Percentiles rank a stretch among this genome's conserved stretches.
phyloP scores from a whole-genome alignment of 2,888 invertebrate species.

The Sialis fuliginosa region DNA sequence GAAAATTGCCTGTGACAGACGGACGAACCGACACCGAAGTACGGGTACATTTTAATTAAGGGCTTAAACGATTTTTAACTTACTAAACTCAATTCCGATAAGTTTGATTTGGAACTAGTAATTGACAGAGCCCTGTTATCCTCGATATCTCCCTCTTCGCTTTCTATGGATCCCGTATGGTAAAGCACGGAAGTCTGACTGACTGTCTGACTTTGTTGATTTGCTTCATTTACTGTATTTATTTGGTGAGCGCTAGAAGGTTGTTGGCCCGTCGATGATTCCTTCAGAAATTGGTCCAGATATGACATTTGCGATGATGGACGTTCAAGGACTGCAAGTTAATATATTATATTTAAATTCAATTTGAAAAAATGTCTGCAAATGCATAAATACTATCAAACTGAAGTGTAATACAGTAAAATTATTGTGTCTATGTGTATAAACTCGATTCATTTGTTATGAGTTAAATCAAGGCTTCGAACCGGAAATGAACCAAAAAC shows the following conservation, averaged over 20 bases:
- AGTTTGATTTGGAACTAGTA: conserved; percentile 66
- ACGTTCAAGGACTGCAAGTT: conserved; percentile 58
- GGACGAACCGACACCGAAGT: too few relatives aligned
- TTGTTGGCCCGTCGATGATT: conserved; percentile 28
- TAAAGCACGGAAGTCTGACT: conserved; percentile 20
- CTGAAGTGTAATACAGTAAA: too few relatives aligned
- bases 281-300: conserved; percentile 77
- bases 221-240: conserved; percentile 13
- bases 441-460: too few relatives aligned
- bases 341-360: neutral
- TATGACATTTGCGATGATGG: conserved; percentile 86
- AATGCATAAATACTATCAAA: too few relatives aligned
- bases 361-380: too few relatives aligned
- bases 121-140: conserved; percentile 59
- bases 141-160: conserved; percentile 58
- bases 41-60: too few relatives aligned
- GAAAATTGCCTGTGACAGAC: too few relatives aligned
- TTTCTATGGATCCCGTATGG: conserved; percentile 41
- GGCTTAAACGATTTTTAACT: too few relatives aligned
- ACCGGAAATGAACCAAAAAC: too few relatives aligned
- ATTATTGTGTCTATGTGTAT: too few relatives aligned
- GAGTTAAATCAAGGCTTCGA: too few relatives aligned
- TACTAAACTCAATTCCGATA: conserved; percentile 66
- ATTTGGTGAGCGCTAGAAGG: conserved; percentile 10
- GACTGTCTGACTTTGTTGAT: conserved; percentile 12